Evolutionary conservation across 2,113 vertebrate species (phyloP).

Genomic region (Megaceryle torquata): DNA sequence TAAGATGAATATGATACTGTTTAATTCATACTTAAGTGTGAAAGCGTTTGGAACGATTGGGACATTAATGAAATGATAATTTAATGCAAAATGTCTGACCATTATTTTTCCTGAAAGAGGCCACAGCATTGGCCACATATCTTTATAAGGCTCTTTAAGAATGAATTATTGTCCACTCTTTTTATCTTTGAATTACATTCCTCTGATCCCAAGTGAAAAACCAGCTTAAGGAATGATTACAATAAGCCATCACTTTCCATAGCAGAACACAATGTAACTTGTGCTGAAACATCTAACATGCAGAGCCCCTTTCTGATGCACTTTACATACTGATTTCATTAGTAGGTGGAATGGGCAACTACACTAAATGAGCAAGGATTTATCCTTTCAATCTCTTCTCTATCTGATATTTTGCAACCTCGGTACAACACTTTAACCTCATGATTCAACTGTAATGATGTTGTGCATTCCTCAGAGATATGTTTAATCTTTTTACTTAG

Average conservation of each 20-base stretch:
- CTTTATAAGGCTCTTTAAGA: constrained; percentile 39
- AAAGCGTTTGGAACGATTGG: constrained; percentile 46
- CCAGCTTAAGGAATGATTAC: constrained; percentile 49
- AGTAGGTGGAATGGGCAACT: constrained; percentile 32
- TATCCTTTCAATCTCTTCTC: constrained; percentile 6
- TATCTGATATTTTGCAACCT: constrained; percentile 28
- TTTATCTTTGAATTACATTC: constrained; percentile 52
- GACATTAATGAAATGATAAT: constrained; percentile 67
- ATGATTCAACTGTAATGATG: constrained; percentile 52
- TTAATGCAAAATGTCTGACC: constrained; percentile 46
- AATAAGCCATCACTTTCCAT: constrained; percentile 44
- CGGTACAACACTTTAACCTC: constrained; percentile 54
- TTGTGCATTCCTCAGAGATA: constrained; percentile 51
- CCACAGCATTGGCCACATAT: constrained; percentile 29
- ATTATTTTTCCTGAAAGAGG: constrained; percentile 41
- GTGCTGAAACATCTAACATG: background rate
- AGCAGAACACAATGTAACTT: constrained; percentile 13
- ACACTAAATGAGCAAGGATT: constrained; percentile 47
- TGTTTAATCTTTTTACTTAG: constrained; percentile 52
- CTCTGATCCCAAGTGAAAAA: constrained; percentile 47
- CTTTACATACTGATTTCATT: constrained; percentile 50
- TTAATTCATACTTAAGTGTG: constrained; percentile 55
- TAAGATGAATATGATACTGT: constrained; percentile 45
- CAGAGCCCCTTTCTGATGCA: background rate
- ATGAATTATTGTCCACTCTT: constrained; percentile 26